Percentiles rank a stretch among this genome's conserved stretches.
These are phyloP conservation scores for Ibycter americanus DNA, from an alignment of 2,797 vertebrate species.

Conservation along the genomic window DNA sequence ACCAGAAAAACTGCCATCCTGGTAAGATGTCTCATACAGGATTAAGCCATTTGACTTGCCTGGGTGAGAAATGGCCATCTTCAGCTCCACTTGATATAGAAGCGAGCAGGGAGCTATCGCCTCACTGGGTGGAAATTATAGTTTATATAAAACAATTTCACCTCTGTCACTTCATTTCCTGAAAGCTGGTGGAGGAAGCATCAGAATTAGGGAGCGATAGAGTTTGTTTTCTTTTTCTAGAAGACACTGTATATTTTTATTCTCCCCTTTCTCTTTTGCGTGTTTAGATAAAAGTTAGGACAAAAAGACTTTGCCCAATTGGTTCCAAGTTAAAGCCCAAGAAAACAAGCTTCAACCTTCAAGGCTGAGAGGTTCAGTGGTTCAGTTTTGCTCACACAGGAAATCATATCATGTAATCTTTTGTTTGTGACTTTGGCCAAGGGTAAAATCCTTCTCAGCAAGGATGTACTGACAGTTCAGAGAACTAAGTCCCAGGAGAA, in stretches of 20 bases:
- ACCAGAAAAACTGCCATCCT: too few relatives aligned
- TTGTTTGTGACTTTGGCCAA: background rate
- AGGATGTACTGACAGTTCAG: background rate
- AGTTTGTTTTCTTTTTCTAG: background rate
- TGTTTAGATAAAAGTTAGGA: background rate
- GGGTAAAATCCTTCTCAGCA: background rate
- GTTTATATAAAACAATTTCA: background rate
- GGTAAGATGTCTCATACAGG: background rate
- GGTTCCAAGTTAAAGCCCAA: background rate
- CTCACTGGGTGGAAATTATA: background rate
- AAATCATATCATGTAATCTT: background rate
- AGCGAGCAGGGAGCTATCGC: accelerated
- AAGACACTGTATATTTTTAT: background rate
- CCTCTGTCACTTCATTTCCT: background rate
- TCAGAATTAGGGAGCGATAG: background rate
- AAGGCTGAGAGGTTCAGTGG: background rate
- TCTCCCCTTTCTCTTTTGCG: background rate
- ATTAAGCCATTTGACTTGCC: background rate
- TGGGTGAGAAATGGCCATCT: background rate
- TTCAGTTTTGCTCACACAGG: background rate
- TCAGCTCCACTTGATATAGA: background rate
- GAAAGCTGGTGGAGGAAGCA: background rate
- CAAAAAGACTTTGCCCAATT: background rate
- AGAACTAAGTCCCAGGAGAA: background rate
- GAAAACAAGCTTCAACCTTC: background rate